Evolutionary conservation across 64 coral and sea anemone species (phyloP).

Genomic region (Anthopleura sola): DNA sequence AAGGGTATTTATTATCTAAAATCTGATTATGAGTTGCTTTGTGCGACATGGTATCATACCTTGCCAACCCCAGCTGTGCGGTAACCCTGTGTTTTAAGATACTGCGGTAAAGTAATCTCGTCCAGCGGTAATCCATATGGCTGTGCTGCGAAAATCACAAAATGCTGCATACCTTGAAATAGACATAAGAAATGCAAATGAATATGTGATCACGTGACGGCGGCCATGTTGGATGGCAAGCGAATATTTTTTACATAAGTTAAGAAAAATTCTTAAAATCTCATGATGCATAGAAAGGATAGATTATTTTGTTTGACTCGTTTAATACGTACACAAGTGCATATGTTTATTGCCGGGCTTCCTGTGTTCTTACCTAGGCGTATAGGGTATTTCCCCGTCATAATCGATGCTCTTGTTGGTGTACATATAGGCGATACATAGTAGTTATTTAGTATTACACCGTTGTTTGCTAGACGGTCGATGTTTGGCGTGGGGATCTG

Average conservation of each 20-base stretch:
- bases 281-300: no score
- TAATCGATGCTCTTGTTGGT: constrained; percentile 83
- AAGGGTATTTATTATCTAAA: no score
- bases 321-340: no score
- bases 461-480: constrained; percentile 79
- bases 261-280: no score
- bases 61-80: constrained; percentile 77
- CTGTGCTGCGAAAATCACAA: constrained; percentile 86
- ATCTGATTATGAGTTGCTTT: not conserved
- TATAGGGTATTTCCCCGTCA: constrained; percentile 94
- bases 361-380: constrained; percentile 67
- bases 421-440: constrained; percentile 96
- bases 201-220: not conserved
- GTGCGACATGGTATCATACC: constrained; percentile 20
- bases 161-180: constrained; percentile 73
- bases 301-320: no score
- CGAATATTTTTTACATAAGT: no score
- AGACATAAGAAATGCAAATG: not conserved
- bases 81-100: constrained; percentile 79
- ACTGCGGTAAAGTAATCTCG: constrained; percentile 75
- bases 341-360: no score
- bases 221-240: not conserved
- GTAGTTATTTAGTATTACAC: constrained; percentile 92
- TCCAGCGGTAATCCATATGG: constrained; percentile 77
- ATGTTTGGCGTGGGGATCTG: constrained; percentile 95